Percentiles rank a stretch among this genome's conserved stretches.
phyloP scores from a whole-genome alignment of 2,888 invertebrate genomes.

The Caradrina clavipalpis region DNA sequence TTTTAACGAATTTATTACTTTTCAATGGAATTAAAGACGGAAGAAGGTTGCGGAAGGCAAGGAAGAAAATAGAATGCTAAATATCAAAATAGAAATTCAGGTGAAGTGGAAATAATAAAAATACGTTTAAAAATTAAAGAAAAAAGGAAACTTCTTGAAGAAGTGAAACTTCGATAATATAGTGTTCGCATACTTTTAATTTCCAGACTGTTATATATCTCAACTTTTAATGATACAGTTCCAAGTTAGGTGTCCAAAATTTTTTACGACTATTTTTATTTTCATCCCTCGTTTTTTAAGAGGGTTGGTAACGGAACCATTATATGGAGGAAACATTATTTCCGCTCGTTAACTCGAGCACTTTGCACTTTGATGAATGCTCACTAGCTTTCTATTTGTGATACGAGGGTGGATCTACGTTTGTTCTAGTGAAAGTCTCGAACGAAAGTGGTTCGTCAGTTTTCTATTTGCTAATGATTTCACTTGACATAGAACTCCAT shows the following conservation, averaged over 20 bases:
- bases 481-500: conserved; percentile 50
- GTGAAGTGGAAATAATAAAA: not conserved
- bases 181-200: conserved; percentile 20
- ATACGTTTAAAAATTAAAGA: not conserved
- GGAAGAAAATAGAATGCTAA: conserved; percentile 27
- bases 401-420: conserved; percentile 73
- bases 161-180: not conserved
- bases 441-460: conserved; percentile 55
- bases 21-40: conserved; percentile 39
- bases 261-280: conserved; percentile 81
- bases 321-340: conserved; percentile 88
- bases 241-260: conserved; percentile 68
- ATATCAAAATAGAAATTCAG: conserved; percentile 1
- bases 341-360: conserved; percentile 89
- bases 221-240: conserved; percentile 62
- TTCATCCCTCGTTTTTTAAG: conserved; percentile 73
- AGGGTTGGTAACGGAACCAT: conserved; percentile 82
- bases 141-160: not conserved
- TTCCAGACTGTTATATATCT: conserved; percentile 13
- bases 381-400: conserved; percentile 80
- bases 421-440: conserved; percentile 55
- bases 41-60: conserved; percentile 24
- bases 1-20: conserved; percentile 58
- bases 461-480: conserved; percentile 57
- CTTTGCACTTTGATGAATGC: conserved; percentile 88